Percentiles rank a stretch among this genome's conserved stretches.
Evolutionary conservation across 2,113 vertebrate species (phyloP).

Genomic region (Nymphicus hollandicus): DNA sequence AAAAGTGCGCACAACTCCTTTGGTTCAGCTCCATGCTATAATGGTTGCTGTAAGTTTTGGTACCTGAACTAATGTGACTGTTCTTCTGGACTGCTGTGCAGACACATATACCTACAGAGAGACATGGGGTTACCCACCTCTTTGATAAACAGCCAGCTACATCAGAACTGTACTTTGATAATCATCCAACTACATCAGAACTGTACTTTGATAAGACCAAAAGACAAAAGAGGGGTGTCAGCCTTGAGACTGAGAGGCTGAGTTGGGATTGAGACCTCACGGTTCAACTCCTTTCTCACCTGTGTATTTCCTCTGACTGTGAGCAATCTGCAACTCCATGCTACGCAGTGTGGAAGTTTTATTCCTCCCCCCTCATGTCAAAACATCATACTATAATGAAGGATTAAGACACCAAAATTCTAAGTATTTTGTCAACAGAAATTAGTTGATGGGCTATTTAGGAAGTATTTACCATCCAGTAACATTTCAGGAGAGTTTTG

Average conservation of each 20-base stretch:
- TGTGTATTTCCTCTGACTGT: background rate
- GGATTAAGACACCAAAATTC: background rate
- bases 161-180: background rate
- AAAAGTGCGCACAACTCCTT: background rate
- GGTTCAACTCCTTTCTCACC: background rate
- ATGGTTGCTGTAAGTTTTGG: fast-evolving
- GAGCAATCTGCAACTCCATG: background rate
- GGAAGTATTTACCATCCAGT: background rate
- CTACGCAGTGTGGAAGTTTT: background rate
- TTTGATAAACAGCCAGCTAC: fast-evolving
- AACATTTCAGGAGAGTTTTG: conserved; percentile 2
- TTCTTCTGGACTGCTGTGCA: background rate
- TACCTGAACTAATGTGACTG: background rate
- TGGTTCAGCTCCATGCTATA: background rate
- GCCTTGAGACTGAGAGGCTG: background rate
- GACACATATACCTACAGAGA: background rate
- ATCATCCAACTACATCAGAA: fast-evolving
- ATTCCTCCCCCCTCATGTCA: background rate
- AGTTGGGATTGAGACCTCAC: fast-evolving
- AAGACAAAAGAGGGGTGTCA: background rate
- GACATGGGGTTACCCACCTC: fast-evolving
- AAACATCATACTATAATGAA: background rate
- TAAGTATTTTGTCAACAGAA: background rate
- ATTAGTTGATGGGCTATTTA: background rate
- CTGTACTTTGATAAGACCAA: background rate